phyloP scores from a whole-genome alignment of 2,888 invertebrate genomes.

The Muschampia plurimacula region DNA sequence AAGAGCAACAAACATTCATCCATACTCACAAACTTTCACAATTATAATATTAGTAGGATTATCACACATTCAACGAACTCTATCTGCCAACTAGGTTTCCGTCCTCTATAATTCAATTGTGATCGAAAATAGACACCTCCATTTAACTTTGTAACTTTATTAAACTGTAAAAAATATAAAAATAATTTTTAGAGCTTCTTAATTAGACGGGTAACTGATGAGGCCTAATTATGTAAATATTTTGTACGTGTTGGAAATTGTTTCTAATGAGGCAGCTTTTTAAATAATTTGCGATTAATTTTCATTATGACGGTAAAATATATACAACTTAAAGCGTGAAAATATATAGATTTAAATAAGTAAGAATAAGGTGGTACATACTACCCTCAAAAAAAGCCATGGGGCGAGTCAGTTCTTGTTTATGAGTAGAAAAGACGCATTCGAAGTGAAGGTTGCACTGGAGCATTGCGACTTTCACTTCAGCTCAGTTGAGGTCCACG shows the following conservation, averaged over 20 bases:
- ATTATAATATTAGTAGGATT: no score
- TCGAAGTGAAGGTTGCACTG: no score
- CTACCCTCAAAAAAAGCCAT: no score
- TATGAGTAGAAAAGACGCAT: no score
- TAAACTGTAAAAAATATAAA: neutral
- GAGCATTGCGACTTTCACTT: no score
- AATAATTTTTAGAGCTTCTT: neutral
- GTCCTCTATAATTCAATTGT: neutral
- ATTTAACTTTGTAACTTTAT: neutral
- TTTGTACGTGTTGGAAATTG: slow-evolving; percentile 3
- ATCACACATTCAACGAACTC: neutral
- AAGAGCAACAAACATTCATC: no score
- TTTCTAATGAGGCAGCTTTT: neutral
- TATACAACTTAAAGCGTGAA: neutral
- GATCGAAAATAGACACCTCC: neutral
- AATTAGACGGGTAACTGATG: slow-evolving; percentile 9
- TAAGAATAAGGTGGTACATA: no score
- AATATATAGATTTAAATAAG: neutral
- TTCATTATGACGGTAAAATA: neutral
- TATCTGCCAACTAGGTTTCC: neutral
- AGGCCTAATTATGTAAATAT: slow-evolving; percentile 8
- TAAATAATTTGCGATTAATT: neutral
- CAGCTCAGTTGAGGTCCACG: no score
- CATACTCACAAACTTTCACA: no score
- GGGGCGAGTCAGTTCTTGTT: no score